Evolutionary conservation across 1,140 invertebrate genomes (phyloP).

Genomic region (Rhizoglyphus robini): DNA sequence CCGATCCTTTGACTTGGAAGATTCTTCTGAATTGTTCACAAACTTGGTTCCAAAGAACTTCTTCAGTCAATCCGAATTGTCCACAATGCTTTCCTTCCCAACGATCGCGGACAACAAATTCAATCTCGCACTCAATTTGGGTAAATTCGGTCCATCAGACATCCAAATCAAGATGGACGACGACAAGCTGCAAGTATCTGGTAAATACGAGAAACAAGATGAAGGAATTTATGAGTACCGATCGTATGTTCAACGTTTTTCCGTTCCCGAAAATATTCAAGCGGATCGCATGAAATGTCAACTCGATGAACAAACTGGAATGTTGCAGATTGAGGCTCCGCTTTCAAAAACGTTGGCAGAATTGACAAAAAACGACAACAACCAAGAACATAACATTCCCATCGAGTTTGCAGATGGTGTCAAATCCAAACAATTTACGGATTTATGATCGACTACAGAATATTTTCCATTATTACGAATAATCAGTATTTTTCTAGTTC

Average conservation of each 20-base stretch:
- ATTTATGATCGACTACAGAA: too few species aligned
- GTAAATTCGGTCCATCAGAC: constrained; percentile 15
- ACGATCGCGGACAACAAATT: constrained; percentile 17
- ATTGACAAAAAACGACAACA: not conserved
- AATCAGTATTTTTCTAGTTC: too few species aligned
- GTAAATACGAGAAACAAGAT: constrained; percentile 17
- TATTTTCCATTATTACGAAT: too few species aligned
- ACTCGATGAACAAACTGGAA: not conserved
- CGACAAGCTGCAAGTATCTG: constrained; percentile 17
- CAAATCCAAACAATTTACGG: too few species aligned
- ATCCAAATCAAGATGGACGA: constrained; percentile 19
- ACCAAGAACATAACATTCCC: not conserved
- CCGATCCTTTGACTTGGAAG: too few species aligned
- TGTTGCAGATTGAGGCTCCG: not conserved
- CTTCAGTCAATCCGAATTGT: too few species aligned
- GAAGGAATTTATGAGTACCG: constrained; percentile 19
- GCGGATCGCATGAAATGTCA: constrained; percentile 10
- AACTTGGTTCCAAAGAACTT: too few species aligned
- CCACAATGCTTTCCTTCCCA: too few species aligned
- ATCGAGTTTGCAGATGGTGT: not conserved
- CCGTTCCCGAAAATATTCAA: not conserved
- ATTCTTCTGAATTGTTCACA: too few species aligned
- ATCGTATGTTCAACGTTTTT: constrained; percentile 1
- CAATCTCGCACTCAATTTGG: constrained; percentile 6
- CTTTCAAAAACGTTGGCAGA: too few species aligned